phyloP scores from a whole-genome alignment of 2,113 vertebrate genomes.

The Indicator indicator region DNA sequence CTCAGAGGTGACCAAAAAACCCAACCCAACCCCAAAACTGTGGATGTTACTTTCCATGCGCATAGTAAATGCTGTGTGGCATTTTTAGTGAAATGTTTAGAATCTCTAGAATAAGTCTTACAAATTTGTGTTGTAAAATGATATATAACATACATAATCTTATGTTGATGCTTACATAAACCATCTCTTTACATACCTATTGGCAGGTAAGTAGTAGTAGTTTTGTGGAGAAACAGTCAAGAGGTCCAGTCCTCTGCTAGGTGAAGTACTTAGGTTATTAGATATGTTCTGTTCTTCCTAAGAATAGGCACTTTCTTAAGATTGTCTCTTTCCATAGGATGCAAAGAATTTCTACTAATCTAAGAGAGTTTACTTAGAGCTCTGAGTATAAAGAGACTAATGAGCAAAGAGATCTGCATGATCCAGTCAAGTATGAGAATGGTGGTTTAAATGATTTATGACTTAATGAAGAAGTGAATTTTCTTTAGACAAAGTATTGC shows the following conservation, averaged over 20 bases:
- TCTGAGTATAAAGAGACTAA: background rate
- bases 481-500: background rate
- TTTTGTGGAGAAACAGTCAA: background rate
- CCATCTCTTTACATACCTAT: background rate
- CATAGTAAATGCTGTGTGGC: background rate
- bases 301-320: background rate
- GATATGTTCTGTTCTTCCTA: background rate
- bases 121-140: background rate
- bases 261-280: background rate
- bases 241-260: background rate
- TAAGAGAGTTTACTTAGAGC: background rate
- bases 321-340: background rate
- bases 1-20: background rate
- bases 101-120: background rate
- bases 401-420: background rate
- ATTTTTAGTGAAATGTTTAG: background rate
- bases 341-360: background rate
- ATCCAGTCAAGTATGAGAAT: background rate
- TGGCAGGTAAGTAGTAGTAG: conserved; percentile 16
- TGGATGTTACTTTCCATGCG: background rate
- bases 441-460: background rate
- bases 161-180: background rate
- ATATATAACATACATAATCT: background rate
- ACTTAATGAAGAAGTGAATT: background rate
- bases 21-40: background rate